A percentile compares a stretch with the other conserved stretches of the same genome.
Evolutionary conservation across 2,888 invertebrate genomes (phyloP).

Genomic region (Zaprionus lineosus): DNA sequence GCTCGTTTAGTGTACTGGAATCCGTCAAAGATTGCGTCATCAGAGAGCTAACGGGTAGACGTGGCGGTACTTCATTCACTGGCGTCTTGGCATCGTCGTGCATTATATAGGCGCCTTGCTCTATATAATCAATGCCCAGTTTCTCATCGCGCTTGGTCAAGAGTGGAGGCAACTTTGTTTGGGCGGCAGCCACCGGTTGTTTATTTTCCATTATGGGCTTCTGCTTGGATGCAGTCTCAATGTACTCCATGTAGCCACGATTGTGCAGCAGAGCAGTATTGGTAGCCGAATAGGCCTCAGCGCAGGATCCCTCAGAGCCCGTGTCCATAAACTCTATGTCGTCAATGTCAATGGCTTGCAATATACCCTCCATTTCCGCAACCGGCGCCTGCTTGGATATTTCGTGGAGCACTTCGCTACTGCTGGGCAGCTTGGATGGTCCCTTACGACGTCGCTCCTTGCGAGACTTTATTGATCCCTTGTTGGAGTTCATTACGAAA

Average conservation of each 20-base stretch:
- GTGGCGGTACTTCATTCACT: conserved; percentile 81
- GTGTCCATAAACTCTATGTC: conserved; percentile 94
- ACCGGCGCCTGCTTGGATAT: conserved; percentile 73
- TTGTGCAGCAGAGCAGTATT: conserved; percentile 85
- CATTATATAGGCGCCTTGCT: conserved; percentile 83
- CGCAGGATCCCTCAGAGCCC: conserved; percentile 90
- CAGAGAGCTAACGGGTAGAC: conserved; percentile 25
- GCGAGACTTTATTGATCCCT: conserved; percentile 81
- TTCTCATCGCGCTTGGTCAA: conserved; percentile 81
- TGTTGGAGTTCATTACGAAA: conserved; percentile 85
- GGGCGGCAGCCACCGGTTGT: background rate
- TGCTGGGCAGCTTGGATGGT: conserved; percentile 78
- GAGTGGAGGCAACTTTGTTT: conserved; percentile 29
- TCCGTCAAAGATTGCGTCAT: conserved; percentile 79
- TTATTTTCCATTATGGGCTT: background rate
- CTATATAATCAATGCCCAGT: conserved; percentile 85
- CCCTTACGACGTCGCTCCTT: conserved; percentile 75
- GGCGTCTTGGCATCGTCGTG: conserved; percentile 82
- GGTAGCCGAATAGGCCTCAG: conserved; percentile 86
- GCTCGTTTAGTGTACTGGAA: conserved; percentile 81
- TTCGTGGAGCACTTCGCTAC: conserved; percentile 63
- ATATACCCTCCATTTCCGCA: conserved; percentile 81
- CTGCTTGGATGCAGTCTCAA: conserved; percentile 80
- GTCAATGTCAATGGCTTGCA: conserved; percentile 86
- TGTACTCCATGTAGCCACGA: conserved; percentile 87